Evolutionary conservation across 1,140 invertebrate species (phyloP).

Genomic region (Globodera ellingtonae): DNA sequence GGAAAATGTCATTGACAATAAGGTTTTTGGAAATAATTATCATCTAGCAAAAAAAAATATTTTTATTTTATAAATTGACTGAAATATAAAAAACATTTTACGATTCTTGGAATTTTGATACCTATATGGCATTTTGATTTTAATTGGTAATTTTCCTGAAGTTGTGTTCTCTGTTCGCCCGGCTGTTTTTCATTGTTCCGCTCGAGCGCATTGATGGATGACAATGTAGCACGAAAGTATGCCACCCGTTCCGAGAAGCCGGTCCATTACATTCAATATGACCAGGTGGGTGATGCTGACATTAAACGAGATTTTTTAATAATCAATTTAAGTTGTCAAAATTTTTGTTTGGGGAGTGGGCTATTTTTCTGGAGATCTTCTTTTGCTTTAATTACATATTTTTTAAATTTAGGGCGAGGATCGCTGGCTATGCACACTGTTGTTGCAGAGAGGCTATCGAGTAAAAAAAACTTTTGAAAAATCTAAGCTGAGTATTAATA

Average conservation of each 20-base stretch:
- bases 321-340: not conserved
- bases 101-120: too few species aligned
- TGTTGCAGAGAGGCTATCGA: constrained; percentile 73
- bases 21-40: too few species aligned
- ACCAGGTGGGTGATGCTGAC: constrained; percentile 74
- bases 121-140: too few species aligned
- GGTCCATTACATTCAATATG: constrained; percentile 72
- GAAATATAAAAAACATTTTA: too few species aligned
- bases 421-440: constrained; percentile 73
- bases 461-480: constrained; percentile 1
- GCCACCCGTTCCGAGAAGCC: constrained; percentile 70
- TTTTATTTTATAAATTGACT: not conserved
- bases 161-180: constrained; percentile 71
- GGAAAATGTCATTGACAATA: too few species aligned
- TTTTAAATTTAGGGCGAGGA: constrained; percentile 69
- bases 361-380: not conserved
- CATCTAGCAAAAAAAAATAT: not conserved
- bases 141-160: not conserved
- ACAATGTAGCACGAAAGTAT: constrained; percentile 72
- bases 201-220: constrained; percentile 72
- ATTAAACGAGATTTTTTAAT: constrained; percentile 48
- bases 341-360: not conserved
- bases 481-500: not conserved
- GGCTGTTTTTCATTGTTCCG: constrained; percentile 73
- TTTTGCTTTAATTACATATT: not conserved